phyloP scores from a whole-genome alignment of 2,113 vertebrate species.

The Mormyrus lacerda region DNA sequence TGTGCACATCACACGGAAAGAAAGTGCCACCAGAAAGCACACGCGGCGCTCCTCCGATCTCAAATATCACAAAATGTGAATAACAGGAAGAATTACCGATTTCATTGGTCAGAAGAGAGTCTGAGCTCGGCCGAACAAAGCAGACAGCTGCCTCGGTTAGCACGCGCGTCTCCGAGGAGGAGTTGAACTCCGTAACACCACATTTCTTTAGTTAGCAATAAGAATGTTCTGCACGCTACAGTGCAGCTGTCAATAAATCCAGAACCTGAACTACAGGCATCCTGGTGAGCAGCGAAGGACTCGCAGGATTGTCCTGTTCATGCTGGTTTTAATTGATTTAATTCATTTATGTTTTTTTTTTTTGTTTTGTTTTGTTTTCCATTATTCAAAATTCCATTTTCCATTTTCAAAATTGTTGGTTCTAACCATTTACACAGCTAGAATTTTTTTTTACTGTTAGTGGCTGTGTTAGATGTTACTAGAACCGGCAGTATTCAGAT shows the following conservation, averaged over 20 bases:
- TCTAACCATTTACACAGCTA: background rate
- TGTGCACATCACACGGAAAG: background rate
- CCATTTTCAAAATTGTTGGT: background rate
- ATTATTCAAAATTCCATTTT: too few species aligned
- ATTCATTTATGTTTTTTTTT: background rate
- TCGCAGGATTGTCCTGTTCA: background rate
- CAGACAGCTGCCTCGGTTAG: background rate
- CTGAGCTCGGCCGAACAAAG: background rate
- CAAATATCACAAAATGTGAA: background rate
- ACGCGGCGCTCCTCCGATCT: background rate
- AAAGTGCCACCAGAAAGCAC: background rate
- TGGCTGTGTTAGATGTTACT: background rate
- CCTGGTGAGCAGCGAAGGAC: background rate
- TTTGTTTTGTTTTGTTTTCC: background rate
- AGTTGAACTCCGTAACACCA: background rate
- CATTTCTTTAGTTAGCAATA: background rate
- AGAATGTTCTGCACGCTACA: background rate
- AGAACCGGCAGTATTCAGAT: background rate
- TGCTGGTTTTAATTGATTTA: background rate
- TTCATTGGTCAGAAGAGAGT: background rate
- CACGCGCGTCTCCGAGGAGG: background rate
- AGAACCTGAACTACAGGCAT: background rate
- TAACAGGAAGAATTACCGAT: background rate
- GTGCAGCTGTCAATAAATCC: background rate
- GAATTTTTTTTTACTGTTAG: background rate